phyloP scores from a whole-genome alignment of 2,113 vertebrate genomes.

The Mixornis gularis region DNA sequence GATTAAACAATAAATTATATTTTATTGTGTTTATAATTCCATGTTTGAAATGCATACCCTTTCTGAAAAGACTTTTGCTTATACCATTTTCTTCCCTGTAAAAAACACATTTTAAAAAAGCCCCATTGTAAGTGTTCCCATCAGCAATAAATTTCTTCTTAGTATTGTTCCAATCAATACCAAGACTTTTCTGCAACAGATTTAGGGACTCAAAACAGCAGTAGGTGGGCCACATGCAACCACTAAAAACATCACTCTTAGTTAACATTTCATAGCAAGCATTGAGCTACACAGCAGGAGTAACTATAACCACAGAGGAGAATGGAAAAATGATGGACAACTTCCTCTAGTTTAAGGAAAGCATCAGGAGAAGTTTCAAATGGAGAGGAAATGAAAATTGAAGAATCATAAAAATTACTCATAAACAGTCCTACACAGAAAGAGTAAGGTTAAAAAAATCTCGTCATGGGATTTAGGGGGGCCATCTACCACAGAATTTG shows the following conservation, averaged over 20 bases:
- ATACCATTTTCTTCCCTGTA: neutral
- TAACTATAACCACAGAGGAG: neutral
- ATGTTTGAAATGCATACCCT: neutral
- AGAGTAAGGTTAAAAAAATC: neutral
- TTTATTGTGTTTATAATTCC: neutral
- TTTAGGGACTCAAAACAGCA: constrained; percentile 17
- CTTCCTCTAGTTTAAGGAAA: constrained; percentile 10
- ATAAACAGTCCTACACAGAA: neutral
- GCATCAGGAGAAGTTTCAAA: neutral
- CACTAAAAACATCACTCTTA: constrained; percentile 1
- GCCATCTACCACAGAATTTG: neutral
- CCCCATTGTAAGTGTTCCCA: neutral
- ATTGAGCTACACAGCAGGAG: neutral
- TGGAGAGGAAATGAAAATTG: neutral
- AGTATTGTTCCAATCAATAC: neutral
- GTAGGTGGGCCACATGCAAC: constrained; percentile 4
- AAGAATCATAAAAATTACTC: neutral
- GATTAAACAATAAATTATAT: neutral
- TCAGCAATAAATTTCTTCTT: neutral
- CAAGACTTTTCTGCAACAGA: neutral
- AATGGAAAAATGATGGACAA: neutral
- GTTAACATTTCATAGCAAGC: neutral
- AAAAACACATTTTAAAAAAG: neutral
- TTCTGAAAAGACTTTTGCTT: neutral
- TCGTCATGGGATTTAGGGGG: neutral